These are phyloP conservation scores for Thunnus thynnus DNA, from an alignment of 2,113 vertebrate species.

Conservation along the genomic window DNA sequence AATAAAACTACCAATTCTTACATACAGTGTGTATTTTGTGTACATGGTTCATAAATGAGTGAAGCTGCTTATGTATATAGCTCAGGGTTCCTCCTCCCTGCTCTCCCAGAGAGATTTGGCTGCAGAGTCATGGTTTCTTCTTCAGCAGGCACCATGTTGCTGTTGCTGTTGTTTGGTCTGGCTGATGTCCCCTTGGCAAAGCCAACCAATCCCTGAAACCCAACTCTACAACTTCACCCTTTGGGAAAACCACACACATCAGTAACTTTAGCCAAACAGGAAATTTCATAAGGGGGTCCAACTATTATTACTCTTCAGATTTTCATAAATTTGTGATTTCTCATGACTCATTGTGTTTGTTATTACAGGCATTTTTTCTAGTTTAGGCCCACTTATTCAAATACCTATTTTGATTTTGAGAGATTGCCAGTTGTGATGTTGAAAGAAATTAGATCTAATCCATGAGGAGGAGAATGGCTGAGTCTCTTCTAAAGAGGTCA, in stretches of 20 bases:
- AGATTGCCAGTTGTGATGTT: constrained; percentile 9
- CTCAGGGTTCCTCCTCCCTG: neutral
- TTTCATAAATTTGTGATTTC: neutral
- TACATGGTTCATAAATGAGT: neutral
- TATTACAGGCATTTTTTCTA: neutral
- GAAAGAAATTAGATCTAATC: neutral
- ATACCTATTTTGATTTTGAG: neutral
- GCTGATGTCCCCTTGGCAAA: neutral
- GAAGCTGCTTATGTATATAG: neutral
- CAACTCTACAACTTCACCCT: constrained; percentile 7
- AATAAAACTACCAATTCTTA: too few species aligned
- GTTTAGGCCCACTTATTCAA: neutral
- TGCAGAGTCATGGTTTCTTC: neutral
- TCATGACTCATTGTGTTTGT: neutral
- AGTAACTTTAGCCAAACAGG: constrained; percentile 18
- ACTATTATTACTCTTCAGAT: neutral
- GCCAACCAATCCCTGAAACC: constrained; percentile 32
- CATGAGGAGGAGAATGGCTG: neutral
- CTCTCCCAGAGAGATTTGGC: neutral
- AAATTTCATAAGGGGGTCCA: neutral
- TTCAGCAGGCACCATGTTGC: neutral
- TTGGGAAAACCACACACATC: neutral
- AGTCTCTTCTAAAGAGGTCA: neutral
- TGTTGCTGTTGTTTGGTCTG: constrained; percentile 25
- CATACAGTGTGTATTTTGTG: neutral